These are phyloP conservation scores for Branchipolynoe longqiensis DNA, from an alignment of 2,888 invertebrate genomes.

Conservation along the genomic window DNA sequence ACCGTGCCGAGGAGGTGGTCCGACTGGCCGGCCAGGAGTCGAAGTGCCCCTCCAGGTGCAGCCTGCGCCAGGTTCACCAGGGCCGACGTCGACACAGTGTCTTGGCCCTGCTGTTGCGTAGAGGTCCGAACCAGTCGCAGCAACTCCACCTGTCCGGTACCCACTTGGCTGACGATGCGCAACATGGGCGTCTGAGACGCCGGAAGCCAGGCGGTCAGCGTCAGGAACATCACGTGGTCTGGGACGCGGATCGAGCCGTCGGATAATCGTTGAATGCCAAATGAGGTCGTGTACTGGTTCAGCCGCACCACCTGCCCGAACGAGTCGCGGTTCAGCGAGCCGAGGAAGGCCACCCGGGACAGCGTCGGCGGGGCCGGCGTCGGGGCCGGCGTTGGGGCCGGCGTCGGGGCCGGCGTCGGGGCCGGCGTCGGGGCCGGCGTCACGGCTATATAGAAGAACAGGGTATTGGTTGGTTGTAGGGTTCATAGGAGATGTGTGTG, in stretches of 20 bases:
- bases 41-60: neutral
- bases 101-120: neutral
- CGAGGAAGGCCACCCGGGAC: neutral
- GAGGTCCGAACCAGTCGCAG: neutral
- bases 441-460: too few species aligned
- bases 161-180: neutral
- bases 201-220: neutral
- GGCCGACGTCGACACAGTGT: constrained; percentile 4
- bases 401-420: too few species aligned
- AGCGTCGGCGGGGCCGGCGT: neutral
- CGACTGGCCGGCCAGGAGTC: too few species aligned
- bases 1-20: too few species aligned
- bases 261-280: neutral
- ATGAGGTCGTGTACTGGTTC: neutral
- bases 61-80: neutral
- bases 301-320: neutral
- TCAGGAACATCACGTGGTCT: neutral
- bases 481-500: too few species aligned
- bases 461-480: too few species aligned
- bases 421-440: too few species aligned
- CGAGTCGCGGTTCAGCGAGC: neutral
- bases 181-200: neutral
- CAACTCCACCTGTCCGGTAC: neutral
- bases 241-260: neutral
- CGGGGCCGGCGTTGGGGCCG: neutral